Evolutionary conservation across 2,113 vertebrate species (phyloP).

Genomic region (Hippocampus zosterae): DNA sequence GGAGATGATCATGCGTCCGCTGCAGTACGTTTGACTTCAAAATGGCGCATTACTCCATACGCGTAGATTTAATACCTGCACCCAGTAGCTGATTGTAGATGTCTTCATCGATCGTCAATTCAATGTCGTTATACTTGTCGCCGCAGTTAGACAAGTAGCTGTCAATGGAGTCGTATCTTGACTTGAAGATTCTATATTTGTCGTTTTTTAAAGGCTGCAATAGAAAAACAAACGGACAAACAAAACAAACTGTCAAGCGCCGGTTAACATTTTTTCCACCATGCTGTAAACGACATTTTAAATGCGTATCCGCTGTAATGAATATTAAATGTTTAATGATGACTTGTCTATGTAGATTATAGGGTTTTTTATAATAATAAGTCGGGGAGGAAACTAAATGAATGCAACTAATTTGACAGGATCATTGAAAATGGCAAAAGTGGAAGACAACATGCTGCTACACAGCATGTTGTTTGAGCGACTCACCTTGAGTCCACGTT

Average conservation of each 20-base stretch:
- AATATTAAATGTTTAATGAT: no score
- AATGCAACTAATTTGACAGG: no score
- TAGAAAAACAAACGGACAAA: conserved; percentile 7
- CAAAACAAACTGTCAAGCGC: background rate
- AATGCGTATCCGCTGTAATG: no score
- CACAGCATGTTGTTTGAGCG: background rate
- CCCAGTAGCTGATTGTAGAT: conserved; percentile 86
- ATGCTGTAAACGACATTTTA: no score
- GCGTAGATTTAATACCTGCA: conserved; percentile 73
- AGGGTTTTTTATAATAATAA: no score
- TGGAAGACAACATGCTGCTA: background rate
- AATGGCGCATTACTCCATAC: conserved; percentile 7
- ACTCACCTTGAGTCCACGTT: conserved; percentile 88
- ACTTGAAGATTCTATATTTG: conserved; percentile 94
- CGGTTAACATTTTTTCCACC: no score
- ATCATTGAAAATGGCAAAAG: background rate
- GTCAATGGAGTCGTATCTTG: conserved; percentile 97
- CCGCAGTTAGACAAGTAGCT: conserved; percentile 94
- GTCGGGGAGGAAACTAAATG: no score
- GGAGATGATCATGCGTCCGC: background rate
- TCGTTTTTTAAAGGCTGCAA: conserved; percentile 89
- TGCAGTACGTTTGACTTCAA: background rate
- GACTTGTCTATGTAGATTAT: no score
- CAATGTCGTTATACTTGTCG: conserved; percentile 97
- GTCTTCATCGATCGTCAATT: conserved; percentile 89